Evolutionary conservation across 2,888 invertebrate genomes (phyloP), one percentile per base, ranked within the genome.

Genomic region (Ptilodon capucinus): DNA sequence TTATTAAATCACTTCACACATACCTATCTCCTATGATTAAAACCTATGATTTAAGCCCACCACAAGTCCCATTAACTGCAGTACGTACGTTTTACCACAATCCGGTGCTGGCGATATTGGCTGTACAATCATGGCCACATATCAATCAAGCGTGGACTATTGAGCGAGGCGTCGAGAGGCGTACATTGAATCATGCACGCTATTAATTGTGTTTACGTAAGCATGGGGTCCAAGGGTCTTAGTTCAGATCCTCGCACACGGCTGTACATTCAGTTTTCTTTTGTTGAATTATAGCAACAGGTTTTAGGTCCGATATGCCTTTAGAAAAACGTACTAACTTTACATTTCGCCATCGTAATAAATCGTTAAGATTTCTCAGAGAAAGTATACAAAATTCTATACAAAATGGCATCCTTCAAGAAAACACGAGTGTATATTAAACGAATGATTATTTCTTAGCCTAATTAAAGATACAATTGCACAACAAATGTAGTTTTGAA

Each of bases 61-160:
- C 40, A n/a, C 40, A 38, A 48, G 50, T 34, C 50, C 60, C 50
- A 63, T 64, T 64, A 61, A 62, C 67, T 64, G 49, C 65, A 64
- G 60, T 56, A 46, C 43, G 36, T 46, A 46, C 54, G 52, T 61
- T 64, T 60, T 53, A 46, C 54, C 48, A 44, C 53, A 57, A 57
- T 58, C 52, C 59, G 57, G 57, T 60, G 53, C 60, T 41, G 17
- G 35, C 44, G 52, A 55, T 60, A 64, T 67, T 61, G 56, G 52
- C 44, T 50, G 57, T 60, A 46, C 55, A 60, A 56, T 56, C 53
- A 60, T 64, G 53, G 51, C 60, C 64, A 57, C 60, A 60, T 54
- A 68, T 64, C 64, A 66, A 70, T 71, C 63, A 72, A 60, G 55
- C 54, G 40, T 39, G 48, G 56, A 62, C 63, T 60, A 59, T 63